Conservation (phyloP, 2,797 vertebrate species). For the Podarcis siculus region DNA sequence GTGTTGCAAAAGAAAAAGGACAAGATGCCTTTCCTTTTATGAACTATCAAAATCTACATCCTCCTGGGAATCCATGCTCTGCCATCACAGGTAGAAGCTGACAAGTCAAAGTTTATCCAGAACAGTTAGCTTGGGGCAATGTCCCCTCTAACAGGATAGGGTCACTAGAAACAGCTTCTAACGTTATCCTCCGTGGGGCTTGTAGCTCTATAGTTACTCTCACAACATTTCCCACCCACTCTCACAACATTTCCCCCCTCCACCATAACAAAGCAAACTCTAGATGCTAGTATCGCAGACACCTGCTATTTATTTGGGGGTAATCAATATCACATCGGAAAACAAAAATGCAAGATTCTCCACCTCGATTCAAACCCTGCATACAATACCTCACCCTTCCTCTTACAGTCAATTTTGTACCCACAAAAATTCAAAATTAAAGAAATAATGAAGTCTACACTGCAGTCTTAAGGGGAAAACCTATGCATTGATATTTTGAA, state of each 20-base stretch:
- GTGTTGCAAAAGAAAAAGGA: neutral
- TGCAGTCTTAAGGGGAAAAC: conserved; percentile 21
- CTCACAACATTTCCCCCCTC: neutral
- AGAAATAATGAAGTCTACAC: neutral
- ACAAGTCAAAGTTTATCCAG: neutral
- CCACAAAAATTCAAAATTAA: neutral
- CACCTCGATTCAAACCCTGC: neutral
- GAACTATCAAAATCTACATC: neutral
- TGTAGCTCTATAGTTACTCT: neutral
- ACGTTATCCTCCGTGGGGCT: neutral
- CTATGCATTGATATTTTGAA: neutral
- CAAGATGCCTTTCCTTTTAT: neutral
- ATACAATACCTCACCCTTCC: neutral
- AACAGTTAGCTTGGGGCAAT: neutral
- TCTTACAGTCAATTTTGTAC: conserved; percentile 3
- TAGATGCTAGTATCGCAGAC: neutral
- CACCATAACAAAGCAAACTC: neutral
- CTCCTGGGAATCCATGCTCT: neutral
- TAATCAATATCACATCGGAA: neutral
- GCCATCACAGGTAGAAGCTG: neutral
- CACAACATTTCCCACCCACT: neutral
- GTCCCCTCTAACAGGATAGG: conserved; percentile 5
- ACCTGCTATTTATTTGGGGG: neutral
- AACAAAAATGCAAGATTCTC: neutral
- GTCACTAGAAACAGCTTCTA: neutral